A percentile compares a stretch with the other conserved stretches of the same genome.
phyloP scores from a whole-genome alignment of 2,797 vertebrate genomes.

The Anguilla pacifica region DNA sequence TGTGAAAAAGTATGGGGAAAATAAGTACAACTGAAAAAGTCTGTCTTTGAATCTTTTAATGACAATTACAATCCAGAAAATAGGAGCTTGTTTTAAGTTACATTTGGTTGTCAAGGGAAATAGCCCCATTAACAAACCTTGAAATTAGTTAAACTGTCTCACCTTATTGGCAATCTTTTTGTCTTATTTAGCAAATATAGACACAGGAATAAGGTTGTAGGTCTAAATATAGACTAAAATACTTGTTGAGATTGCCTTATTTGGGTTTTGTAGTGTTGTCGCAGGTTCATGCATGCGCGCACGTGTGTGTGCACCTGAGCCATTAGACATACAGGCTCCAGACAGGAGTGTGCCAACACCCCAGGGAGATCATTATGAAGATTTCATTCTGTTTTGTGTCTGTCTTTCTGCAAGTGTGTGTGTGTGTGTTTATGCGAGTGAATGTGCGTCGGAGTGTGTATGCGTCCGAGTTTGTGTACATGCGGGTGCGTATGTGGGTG shows the following conservation, averaged over 20 bases:
- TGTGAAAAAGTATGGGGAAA: slow-evolving; percentile 6
- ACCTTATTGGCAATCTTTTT: too few relatives aligned
- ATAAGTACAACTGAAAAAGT: not conserved
- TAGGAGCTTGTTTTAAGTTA: too few relatives aligned
- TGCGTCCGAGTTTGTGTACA: not conserved
- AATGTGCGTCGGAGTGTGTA: not conserved
- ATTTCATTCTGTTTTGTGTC: not conserved
- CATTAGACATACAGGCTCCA: not conserved
- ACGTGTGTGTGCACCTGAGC: not conserved
- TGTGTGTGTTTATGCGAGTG: not conserved
- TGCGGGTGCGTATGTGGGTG: not conserved
- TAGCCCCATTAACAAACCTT: too few relatives aligned
- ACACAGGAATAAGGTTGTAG: too few relatives aligned
- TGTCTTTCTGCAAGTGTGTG: not conserved
- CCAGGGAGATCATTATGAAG: not conserved
- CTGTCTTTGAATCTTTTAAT: too few relatives aligned
- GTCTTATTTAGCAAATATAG: too few relatives aligned
- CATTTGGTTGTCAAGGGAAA: too few relatives aligned
- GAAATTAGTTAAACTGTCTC: not conserved
- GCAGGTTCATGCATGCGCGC: slow-evolving; percentile 7
- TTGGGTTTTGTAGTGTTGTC: not conserved
- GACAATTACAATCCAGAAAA: too few relatives aligned
- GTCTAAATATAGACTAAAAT: too few relatives aligned
- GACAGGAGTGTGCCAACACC: not conserved
- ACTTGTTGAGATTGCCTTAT: too few relatives aligned